Percentiles rank a stretch among this genome's conserved stretches.
Evolutionary conservation across 2,888 invertebrate species (phyloP).

Genomic region (Melolontha melolontha): DNA sequence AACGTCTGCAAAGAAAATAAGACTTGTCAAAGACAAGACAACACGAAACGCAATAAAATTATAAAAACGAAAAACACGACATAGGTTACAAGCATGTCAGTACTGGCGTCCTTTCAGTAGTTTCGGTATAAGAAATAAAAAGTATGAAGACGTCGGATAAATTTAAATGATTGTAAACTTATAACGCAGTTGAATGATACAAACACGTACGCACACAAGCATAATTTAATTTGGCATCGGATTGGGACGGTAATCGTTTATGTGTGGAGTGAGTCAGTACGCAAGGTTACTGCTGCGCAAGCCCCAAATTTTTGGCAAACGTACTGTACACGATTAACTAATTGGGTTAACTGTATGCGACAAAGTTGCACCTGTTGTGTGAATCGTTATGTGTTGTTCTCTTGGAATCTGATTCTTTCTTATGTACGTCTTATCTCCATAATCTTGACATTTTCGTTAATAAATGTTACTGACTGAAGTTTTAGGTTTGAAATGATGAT

Average conservation of each 20-base stretch:
- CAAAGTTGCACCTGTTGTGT: conserved; percentile 46
- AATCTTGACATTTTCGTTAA: too few species aligned
- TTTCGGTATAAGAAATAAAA: background rate
- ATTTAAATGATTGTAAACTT: conserved; percentile 24
- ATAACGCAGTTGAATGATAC: conserved; percentile 34
- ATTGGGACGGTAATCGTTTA: conserved; percentile 23
- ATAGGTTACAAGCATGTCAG: conserved; percentile 8
- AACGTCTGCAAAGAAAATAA: conserved; percentile 32
- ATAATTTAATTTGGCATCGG: conserved; percentile 34
- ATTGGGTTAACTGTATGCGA: conserved; percentile 47
- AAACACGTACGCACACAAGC: conserved; percentile 4
- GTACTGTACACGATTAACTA: conserved; percentile 41
- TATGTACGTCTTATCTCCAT: too few species aligned
- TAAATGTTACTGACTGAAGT: too few species aligned
- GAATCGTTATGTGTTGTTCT: background rate
- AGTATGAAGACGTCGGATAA: conserved; percentile 18
- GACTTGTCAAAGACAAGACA: conserved; percentile 24
- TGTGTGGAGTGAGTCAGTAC: conserved; percentile 34
- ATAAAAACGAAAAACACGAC: background rate
- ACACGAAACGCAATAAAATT: conserved; percentile 29
- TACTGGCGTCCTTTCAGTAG: conserved; percentile 1
- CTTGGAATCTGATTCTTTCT: too few species aligned
- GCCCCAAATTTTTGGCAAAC: conserved; percentile 46
- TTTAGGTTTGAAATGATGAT: too few species aligned
- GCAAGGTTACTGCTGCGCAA: conserved; percentile 40